Percentiles rank a stretch among this genome's conserved stretches.
Evolutionary conservation across 2,113 vertebrate species (phyloP).

Genomic region (Dascyllus trimaculatus): DNA sequence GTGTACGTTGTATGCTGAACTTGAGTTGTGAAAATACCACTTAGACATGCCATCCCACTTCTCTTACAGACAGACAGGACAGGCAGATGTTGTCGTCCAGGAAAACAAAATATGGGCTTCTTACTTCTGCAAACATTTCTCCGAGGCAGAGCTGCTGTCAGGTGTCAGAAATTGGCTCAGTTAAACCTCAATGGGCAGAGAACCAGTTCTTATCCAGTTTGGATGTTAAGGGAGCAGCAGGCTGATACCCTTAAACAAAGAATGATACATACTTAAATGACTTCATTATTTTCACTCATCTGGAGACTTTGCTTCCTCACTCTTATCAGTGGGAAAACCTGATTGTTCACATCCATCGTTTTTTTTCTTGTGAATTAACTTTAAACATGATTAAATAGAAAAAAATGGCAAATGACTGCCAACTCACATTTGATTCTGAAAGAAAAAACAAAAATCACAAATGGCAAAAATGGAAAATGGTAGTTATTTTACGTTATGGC

Average conservation of each 20-base stretch:
- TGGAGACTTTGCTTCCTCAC: neutral
- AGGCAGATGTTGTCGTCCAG: constrained; percentile 42
- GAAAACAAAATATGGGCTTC: constrained; percentile 53
- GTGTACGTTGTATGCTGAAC: constrained; percentile 5
- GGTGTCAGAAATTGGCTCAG: constrained; percentile 45
- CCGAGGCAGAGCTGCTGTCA: constrained; percentile 38
- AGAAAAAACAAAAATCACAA: no score
- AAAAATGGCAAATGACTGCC: no score
- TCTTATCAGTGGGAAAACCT: no score
- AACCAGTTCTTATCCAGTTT: constrained; percentile 16
- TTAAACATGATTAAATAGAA: no score
- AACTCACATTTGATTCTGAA: no score
- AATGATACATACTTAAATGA: neutral
- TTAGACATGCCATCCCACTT: constrained; percentile 41
- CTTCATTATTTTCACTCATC: neutral
- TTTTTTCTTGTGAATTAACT: no score
- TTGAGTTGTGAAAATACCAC: constrained; percentile 18
- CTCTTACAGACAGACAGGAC: constrained; percentile 7
- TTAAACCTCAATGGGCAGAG: constrained; percentile 44
- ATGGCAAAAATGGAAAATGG: no score
- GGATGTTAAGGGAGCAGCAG: constrained; percentile 22
- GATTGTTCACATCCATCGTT: no score
- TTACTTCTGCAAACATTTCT: constrained; percentile 46
- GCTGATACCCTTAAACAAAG: neutral
- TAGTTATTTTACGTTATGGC: no score